These are phyloP conservation scores for Lycophotia porphyrea DNA, from an alignment of 2,888 invertebrate genomes.

Conservation along the genomic window DNA sequence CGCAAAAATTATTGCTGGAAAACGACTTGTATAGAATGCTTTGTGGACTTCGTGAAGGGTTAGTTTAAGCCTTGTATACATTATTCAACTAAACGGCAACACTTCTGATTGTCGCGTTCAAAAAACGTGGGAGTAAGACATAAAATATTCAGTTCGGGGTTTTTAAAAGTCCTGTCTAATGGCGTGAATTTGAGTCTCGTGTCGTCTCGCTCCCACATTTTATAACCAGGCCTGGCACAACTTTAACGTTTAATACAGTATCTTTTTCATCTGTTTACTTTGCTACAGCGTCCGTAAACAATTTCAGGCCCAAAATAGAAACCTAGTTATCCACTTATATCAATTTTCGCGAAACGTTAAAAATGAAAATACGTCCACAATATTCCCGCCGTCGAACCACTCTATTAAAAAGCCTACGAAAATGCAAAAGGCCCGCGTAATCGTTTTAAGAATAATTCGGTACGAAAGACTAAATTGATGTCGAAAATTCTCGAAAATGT, in stretches of 20 bases:
- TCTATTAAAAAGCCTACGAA: conserved; percentile 49
- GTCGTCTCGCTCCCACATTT: no score
- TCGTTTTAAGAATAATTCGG: conserved; percentile 51
- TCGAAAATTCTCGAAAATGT: conserved; percentile 39
- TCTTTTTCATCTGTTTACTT: neutral
- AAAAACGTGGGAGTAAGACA: neutral
- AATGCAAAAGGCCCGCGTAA: conserved; percentile 44
- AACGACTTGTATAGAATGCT: no score
- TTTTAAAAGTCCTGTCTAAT: neutral
- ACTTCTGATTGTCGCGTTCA: neutral
- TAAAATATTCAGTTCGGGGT: neutral
- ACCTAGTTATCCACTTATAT: neutral
- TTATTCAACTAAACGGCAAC: neutral
- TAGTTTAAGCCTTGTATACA: no score
- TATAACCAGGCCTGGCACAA: rapidly evolving
- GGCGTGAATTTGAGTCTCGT: neutral
- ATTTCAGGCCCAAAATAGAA: neutral
- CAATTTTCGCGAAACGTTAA: conserved; percentile 7
- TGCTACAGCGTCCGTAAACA: neutral
- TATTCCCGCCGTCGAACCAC: conserved; percentile 26
- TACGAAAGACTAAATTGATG: conserved; percentile 49
- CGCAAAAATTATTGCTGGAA: no score
- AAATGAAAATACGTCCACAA: conserved; percentile 22
- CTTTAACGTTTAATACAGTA: neutral
- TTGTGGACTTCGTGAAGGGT: no score